Evolutionary conservation across 1,140 invertebrate genomes (phyloP).

Genomic region (Carposina sasakii): DNA sequence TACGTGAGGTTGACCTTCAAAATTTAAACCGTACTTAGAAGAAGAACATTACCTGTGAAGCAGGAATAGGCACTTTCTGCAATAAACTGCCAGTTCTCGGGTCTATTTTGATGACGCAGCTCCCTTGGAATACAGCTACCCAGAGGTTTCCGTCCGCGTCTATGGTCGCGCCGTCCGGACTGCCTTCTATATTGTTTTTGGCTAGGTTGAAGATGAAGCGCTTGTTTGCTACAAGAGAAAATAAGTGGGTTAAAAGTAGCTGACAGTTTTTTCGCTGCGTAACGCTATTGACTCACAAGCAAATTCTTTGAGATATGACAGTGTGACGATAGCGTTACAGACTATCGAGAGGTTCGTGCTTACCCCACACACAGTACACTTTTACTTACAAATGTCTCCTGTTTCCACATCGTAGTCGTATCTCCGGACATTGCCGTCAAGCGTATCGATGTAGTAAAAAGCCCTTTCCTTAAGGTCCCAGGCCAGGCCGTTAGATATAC

Average conservation of each 20-base stretch:
- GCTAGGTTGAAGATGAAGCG: constrained; percentile 72
- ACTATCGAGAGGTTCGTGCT: too few species aligned
- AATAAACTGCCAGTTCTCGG: constrained; percentile 66
- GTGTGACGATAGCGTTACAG: too few species aligned
- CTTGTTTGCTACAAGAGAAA: constrained; percentile 50
- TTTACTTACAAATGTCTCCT: constrained; percentile 74
- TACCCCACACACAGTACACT: too few species aligned
- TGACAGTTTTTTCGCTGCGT: neutral
- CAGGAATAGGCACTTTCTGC: constrained; percentile 75
- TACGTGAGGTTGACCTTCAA: too few species aligned
- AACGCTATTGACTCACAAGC: too few species aligned
- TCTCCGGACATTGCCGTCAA: constrained; percentile 76
- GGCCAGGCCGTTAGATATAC: constrained; percentile 86
- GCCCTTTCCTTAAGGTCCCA: constrained; percentile 82
- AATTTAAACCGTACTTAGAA: too few species aligned
- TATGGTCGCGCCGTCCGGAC: constrained; percentile 83
- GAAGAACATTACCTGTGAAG: constrained; percentile 76
- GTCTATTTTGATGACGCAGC: constrained; percentile 52
- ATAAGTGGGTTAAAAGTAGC: neutral
- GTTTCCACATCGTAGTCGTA: constrained; percentile 83
- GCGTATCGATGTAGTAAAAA: constrained; percentile 85
- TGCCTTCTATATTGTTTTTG: constrained; percentile 61
- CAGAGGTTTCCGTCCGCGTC: constrained; percentile 81
- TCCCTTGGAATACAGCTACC: constrained; percentile 77
- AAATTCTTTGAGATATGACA: too few species aligned